Evolutionary conservation across 1,140 invertebrate genomes (phyloP).

Genomic region (Drosophila elegans): DNA sequence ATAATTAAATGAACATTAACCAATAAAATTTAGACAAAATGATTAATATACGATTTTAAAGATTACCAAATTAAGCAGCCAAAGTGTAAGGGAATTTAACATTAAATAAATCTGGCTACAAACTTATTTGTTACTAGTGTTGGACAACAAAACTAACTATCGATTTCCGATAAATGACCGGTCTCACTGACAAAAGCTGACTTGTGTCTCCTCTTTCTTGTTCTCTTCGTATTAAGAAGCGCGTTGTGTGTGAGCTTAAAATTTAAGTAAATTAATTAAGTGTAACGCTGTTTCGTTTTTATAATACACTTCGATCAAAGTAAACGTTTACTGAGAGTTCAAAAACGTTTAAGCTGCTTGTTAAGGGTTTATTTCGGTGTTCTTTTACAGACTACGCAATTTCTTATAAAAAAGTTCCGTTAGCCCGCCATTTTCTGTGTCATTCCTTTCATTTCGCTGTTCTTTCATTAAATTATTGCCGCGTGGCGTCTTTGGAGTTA

Average conservation of each 20-base stretch:
- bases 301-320: not conserved
- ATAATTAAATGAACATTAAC: no score
- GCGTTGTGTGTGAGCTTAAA: not conserved
- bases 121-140: not conserved
- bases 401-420: constrained; percentile 6
- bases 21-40: no score
- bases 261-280: not conserved
- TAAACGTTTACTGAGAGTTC: not conserved
- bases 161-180: not conserved
- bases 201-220: not conserved
- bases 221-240: not conserved
- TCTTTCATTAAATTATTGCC: not conserved
- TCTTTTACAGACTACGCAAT: not conserved
- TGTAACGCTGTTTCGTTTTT: not conserved
- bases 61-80: no score
- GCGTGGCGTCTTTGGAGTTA: no score
- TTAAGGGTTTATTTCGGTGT: not conserved
- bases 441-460: not conserved
- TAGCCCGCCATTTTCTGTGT: constrained; percentile 17
- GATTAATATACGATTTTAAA: no score
- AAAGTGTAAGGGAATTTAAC: not conserved
- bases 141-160: not conserved
- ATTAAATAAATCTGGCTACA: not conserved
- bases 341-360: not conserved
- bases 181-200: constrained; percentile 2